Percentiles rank a stretch among this genome's conserved stretches.
phyloP scores from a whole-genome alignment of 1,140 invertebrate genomes.

The Galleria mellonella region DNA sequence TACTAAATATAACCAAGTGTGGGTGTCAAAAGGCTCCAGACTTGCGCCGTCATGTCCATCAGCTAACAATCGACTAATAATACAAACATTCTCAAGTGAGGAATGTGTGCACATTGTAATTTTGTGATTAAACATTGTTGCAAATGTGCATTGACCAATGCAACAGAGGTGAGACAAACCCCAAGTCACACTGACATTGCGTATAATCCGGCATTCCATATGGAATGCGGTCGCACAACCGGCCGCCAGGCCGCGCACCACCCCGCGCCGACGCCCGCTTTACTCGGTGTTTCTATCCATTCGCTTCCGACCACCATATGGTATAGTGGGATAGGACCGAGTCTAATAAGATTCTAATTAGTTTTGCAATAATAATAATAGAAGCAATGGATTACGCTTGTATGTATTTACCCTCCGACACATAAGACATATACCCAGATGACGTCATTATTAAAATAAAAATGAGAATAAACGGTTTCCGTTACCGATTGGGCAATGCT shows the following conservation, averaged over 20 bases:
- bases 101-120: not conserved
- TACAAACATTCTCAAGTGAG: constrained; percentile 16
- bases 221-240: constrained; percentile 69
- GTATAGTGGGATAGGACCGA: constrained; percentile 51
- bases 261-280: constrained; percentile 57
- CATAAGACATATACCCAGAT: not conserved
- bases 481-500: not conserved
- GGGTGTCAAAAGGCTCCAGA: constrained; percentile 25
- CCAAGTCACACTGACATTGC: constrained; percentile 67
- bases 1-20: constrained; percentile 19
- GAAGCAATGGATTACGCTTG: not conserved
- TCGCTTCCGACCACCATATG: constrained; percentile 62
- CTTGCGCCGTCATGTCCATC: constrained; percentile 44
- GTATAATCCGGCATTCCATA: constrained; percentile 67
- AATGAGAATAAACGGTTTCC: constrained; percentile 2
- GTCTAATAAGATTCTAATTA: constrained; percentile 48
- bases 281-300: constrained; percentile 62
- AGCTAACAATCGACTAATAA: constrained; percentile 23
- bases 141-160: constrained; percentile 48
- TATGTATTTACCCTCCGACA: too few species aligned
- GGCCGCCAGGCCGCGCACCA: constrained; percentile 62
- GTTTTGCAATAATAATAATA: not conserved
- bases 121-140: constrained; percentile 29
- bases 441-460: constrained; percentile 17
- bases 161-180: constrained; percentile 28